Evolutionary conservation across 1,140 invertebrate genomes (phyloP), one percentile per base, ranked within the genome.

Genomic region (Drosophila leontia): DNA sequence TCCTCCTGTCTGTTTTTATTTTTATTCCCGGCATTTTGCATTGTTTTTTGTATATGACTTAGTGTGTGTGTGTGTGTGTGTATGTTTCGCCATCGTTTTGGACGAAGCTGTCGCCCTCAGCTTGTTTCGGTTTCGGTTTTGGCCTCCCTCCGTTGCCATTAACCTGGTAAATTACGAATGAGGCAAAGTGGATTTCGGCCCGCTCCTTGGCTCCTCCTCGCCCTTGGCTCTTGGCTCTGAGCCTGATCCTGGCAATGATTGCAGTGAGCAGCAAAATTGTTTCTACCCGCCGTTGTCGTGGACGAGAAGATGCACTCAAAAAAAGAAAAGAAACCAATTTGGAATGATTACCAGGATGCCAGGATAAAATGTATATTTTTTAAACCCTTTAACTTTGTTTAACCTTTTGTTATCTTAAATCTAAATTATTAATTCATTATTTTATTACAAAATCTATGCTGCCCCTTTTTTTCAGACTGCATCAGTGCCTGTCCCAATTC

Each of bases 161-260:
- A 83, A 83, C 80, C 81, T 84, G 81, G 76, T 84, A 84, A 82
- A 84, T 84, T 84, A 83, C 80, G 76, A 83, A 83, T 84, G 72
- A 83, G 81, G 75, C 80, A 84, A 84, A 84, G 81, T 84, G 81
- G 81, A 84, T 84, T 84, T 76, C 67, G 61, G 80, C 75, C 75
- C 44, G 47, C 59, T 70, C 75, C 26, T 35, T 35, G 44, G 19
- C 35, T 23, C 45, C 35, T 23, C 34, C 35, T 23, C 34, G 32
- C 57, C 57, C 69, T 45, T 35, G 56, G 50, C 55, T 76, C 34
- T 59, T 47, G 41, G 13, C 39, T 45, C 37, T 44, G 42, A 62
- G 72, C 65, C 67, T 77, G 80, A 84, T 84, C 81, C 81, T 83
- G 81, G 80, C 81, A 83, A 83, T 83, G 81, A 83, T 83, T 83